A percentile compares a stretch with the other conserved stretches of the same genome.
These are phyloP conservation scores for Drosophila santomea DNA, from an alignment of 1,140 invertebrate species.

Conservation along the genomic window DNA sequence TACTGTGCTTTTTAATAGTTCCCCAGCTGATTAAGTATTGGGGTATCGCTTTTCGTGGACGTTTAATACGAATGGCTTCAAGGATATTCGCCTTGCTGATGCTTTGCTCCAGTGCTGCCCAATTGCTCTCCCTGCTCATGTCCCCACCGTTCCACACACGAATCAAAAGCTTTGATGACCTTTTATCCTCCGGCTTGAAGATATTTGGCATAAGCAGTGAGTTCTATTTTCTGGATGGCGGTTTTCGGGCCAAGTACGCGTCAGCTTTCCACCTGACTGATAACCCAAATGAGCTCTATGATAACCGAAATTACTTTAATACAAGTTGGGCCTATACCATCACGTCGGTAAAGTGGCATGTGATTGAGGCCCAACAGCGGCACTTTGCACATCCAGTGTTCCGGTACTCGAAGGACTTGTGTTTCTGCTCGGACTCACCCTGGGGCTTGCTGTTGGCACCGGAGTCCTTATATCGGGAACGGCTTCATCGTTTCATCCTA, in stretches of 20 bases:
- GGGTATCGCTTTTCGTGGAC: not conserved
- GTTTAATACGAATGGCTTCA: not conserved
- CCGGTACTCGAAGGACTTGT: conserved; percentile 37
- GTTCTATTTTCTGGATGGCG: conserved; percentile 32
- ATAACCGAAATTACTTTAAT: conserved; percentile 50
- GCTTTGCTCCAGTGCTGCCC: conserved; percentile 36
- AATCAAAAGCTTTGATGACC: conserved; percentile 54
- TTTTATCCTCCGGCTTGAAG: conserved; percentile 42
- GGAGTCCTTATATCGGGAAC: conserved; percentile 43
- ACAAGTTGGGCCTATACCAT: conserved; percentile 66
- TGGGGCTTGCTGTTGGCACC: conserved; percentile 34
- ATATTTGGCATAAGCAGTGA: conserved; percentile 49
- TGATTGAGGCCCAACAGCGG: conserved; percentile 42
- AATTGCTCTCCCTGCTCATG: conserved; percentile 40
- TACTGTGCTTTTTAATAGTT: not conserved
- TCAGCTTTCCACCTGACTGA: conserved; percentile 43
- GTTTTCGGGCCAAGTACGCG: conserved; percentile 61
- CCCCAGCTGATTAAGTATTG: not conserved
- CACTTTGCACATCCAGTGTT: conserved; percentile 57
- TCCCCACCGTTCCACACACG: not conserved
- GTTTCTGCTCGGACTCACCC: conserved; percentile 1
- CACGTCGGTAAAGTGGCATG: conserved; percentile 43
- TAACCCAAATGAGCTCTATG: conserved; percentile 24
- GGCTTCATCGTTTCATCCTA: conserved; percentile 22
- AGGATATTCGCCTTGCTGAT: conserved; percentile 19